Evolutionary conservation across 2,888 invertebrate genomes (phyloP).

Genomic region (Globia sparganii): DNA sequence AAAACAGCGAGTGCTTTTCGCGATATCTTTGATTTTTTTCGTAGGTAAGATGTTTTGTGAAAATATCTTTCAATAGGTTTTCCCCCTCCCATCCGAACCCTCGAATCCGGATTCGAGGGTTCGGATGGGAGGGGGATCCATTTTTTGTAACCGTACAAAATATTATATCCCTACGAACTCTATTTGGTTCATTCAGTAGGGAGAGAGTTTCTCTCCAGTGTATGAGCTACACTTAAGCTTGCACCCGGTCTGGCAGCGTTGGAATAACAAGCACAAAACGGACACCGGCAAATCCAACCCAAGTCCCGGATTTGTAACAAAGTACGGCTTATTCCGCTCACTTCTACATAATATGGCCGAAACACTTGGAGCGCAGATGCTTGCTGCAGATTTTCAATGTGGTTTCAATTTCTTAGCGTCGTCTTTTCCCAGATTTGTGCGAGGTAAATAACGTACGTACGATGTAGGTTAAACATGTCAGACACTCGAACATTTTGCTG

Average conservation of each 20-base stretch:
- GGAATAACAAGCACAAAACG: conserved; percentile 86
- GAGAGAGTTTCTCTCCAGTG: conserved; percentile 58
- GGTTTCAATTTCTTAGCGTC: conserved; percentile 77
- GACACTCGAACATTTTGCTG: conserved; percentile 43
- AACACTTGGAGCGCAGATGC: conserved; percentile 80
- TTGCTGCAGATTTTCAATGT: conserved; percentile 80
- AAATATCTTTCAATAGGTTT: conserved; percentile 26
- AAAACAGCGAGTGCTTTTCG: conserved; percentile 31
- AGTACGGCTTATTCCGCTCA: conserved; percentile 84
- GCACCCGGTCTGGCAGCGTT: conserved; percentile 75
- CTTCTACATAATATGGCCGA: conserved; percentile 83
- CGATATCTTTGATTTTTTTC: conserved; percentile 43
- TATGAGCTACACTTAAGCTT: conserved; percentile 74
- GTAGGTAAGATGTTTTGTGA: conserved; percentile 19
- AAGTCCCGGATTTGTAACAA: conserved; percentile 87
- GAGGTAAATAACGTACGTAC: conserved; percentile 60
- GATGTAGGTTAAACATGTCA: conserved; percentile 54
- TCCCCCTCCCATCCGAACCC: no score
- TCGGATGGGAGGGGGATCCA: conserved; percentile 10
- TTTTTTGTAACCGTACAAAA: conserved; percentile 40
- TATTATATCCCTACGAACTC: conserved; percentile 42
- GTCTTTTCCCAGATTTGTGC: conserved; percentile 64
- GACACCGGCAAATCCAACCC: conserved; percentile 86
- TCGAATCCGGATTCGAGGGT: conserved; percentile 10
- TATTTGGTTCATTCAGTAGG: conserved; percentile 63